A percentile compares a stretch with the other conserved stretches of the same genome.
Conservation (phyloP, 2,888 invertebrate genomes). For the Agrochola lychnidis region DNA sequence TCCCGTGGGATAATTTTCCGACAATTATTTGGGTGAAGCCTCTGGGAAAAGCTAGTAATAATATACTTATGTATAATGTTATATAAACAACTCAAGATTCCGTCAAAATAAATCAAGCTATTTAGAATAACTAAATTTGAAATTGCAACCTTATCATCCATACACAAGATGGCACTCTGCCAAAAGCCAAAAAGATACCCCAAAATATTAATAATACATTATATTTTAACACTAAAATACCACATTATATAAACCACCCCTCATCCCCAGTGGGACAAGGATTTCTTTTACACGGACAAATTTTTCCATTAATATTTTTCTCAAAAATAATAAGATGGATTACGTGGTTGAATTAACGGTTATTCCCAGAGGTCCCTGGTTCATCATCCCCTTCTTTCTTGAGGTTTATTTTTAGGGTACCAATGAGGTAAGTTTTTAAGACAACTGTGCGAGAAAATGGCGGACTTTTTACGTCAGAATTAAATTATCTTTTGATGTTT, state of each 20-base stretch:
- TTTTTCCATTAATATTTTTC: constrained; percentile 87
- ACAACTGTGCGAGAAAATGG: constrained; percentile 42
- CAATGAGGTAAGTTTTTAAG: constrained; percentile 34
- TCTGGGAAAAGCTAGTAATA: background rate
- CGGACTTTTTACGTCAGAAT: constrained; percentile 36
- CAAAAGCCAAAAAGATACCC: constrained; percentile 45
- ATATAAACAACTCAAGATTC: background rate
- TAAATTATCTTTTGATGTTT: constrained; percentile 26
- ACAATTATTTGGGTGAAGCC: too few relatives aligned
- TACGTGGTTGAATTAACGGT: constrained; percentile 84
- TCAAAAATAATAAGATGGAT: constrained; percentile 88
- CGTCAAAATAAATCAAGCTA: constrained; percentile 36
- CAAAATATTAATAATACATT: constrained; percentile 59
- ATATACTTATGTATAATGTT: too few relatives aligned
- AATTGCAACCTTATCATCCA: constrained; percentile 47
- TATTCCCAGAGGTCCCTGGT: constrained; percentile 80
- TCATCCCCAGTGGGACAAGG: constrained; percentile 74
- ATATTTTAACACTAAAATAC: constrained; percentile 48
- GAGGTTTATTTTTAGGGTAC: constrained; percentile 64
- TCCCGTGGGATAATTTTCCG: too few relatives aligned
- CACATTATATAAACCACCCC: constrained; percentile 66
- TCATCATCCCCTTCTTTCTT: constrained; percentile 78
- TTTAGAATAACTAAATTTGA: constrained; percentile 55
- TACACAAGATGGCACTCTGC: constrained; percentile 52
- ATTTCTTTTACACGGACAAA: constrained; percentile 83